Evolutionary conservation across 1,140 invertebrate species (phyloP).

Genomic region (Drosophila prosaltans): DNA sequence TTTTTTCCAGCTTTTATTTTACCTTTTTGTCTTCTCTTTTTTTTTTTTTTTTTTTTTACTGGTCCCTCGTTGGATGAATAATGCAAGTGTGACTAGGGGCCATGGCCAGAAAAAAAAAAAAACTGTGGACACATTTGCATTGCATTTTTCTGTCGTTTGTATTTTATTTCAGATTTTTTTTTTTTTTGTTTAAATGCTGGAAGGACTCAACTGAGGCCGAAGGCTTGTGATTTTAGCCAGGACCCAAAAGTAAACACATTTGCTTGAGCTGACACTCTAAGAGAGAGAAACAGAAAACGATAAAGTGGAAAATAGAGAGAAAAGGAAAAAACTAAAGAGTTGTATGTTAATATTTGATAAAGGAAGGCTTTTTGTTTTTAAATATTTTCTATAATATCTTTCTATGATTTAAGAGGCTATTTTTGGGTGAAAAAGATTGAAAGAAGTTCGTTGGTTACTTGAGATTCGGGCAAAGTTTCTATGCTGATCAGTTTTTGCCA

Average conservation of each 20-base stretch:
- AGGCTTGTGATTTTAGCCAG: slow-evolving; percentile 38
- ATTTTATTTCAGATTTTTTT: neutral
- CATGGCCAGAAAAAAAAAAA: slow-evolving; percentile 10
- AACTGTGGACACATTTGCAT: slow-evolving; percentile 44
- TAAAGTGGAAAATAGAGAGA: neutral
- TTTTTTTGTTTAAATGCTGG: slow-evolving; percentile 8
- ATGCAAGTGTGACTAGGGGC: slow-evolving; percentile 35
- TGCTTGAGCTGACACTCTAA: neutral
- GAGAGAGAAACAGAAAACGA: neutral
- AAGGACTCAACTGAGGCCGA: slow-evolving; percentile 30
- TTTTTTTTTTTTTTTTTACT: slow-evolving; percentile 16
- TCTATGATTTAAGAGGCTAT: no score
- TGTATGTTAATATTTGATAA: neutral
- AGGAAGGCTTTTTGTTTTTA: no score
- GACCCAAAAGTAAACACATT: slow-evolving; percentile 14
- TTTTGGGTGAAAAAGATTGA: no score
- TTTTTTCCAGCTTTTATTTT: neutral
- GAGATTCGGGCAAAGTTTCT: no score
- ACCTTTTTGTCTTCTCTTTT: neutral
- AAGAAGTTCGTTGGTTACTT: no score
- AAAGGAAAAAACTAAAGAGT: neutral
- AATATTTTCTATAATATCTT: no score
- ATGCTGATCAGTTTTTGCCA: no score
- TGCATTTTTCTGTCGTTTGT: slow-evolving; percentile 1
- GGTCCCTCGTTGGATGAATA: slow-evolving; percentile 38